Base-by-base conservation (phyloP, 2,888 invertebrate genomes). In the Synergus itoensis region DNA sequence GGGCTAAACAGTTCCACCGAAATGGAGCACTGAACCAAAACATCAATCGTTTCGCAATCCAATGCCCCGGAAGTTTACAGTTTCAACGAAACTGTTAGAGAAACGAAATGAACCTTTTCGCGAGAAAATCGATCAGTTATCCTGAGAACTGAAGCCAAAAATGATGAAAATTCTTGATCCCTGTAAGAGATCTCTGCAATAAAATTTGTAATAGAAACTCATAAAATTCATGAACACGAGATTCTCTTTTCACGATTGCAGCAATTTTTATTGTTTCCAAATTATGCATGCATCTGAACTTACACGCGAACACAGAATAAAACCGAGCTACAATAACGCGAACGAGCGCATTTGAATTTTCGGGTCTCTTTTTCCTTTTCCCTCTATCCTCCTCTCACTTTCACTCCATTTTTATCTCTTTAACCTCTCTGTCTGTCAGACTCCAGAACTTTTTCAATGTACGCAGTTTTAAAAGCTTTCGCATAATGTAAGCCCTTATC, bases 381-480 rank as follows among this genome's bases (percentile, higher is more conserved):
- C n/a, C 21, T 43, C 43, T 43, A n/a, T 18, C n/a, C 77, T 62
- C 67, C 69, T 60, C 36, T 77, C 9, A 40, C 53, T 60, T 63
- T 41, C 48, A 62, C 40, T 67, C 67, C 9, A 40, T 73, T 73
- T 69, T 53, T 73, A 73, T 73, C 53, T 73, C 53, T 53, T 73
- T 73, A 73, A 73, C 53, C 73, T 73, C 36, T 36, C 73, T 40
- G 36, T 48, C 53, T 73, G 36, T 53, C 36, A 73, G 63, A 77
- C 82, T 81, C 82, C 79, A 79, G 76, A 88, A 88, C 84, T 88
- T 89, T 89, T 88, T 88, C 86, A 87, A 87, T 86, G 86, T 86
- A 85, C 85, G 83, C 84, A 84, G 81, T 87, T 86, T 86, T 85
- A 87, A 87, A 87, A 86, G 83, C 81, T 75, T 78, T 80, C 87